Conservation (phyloP, 92 coral and sea anemone genomes). For the Hydrozoanthus gracilis region DNA sequence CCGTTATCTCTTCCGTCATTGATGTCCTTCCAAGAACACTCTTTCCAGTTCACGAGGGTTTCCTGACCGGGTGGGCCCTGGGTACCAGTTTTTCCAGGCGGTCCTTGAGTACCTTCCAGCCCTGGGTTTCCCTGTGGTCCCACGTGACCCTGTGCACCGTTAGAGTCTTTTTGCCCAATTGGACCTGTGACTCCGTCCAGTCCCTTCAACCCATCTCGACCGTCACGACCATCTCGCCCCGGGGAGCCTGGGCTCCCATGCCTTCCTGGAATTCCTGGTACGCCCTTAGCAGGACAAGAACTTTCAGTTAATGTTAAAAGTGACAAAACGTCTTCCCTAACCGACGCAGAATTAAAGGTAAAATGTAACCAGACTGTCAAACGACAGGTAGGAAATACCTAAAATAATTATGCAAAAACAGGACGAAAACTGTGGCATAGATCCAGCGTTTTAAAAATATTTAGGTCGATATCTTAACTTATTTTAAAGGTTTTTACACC, state of each 20-base stretch:
- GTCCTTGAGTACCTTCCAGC: neutral
- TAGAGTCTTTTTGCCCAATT: neutral
- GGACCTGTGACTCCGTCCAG: neutral
- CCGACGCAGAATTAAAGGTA: too few relatives aligned
- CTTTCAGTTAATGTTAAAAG: too few relatives aligned
- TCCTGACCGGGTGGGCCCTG: slow-evolving; percentile 29
- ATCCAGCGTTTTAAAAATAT: too few relatives aligned
- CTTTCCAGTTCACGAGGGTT: slow-evolving; percentile 20
- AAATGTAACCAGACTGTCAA: too few relatives aligned
- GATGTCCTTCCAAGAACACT: slow-evolving; percentile 33
- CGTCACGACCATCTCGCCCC: slow-evolving; percentile 29
- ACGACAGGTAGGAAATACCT: too few relatives aligned
- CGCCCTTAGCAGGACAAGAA: too few relatives aligned
- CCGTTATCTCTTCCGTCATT: slow-evolving; percentile 2
- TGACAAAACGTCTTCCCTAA: too few relatives aligned
- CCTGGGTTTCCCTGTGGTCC: slow-evolving; percentile 27
- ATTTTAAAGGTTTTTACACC: too few relatives aligned
- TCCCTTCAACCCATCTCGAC: slow-evolving; percentile 18
- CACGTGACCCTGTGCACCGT: neutral
- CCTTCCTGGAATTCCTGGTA: slow-evolving; percentile 32
- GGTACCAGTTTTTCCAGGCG: slow-evolving; percentile 14
- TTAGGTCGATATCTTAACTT: too few relatives aligned
- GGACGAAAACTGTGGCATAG: too few relatives aligned
- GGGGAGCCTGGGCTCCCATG: slow-evolving; percentile 29
- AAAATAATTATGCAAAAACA: too few relatives aligned